Percentiles rank a stretch among this genome's conserved stretches.
phyloP scores from a whole-genome alignment of 1,140 invertebrate species.

The Diachasmimorpha longicaudata region DNA sequence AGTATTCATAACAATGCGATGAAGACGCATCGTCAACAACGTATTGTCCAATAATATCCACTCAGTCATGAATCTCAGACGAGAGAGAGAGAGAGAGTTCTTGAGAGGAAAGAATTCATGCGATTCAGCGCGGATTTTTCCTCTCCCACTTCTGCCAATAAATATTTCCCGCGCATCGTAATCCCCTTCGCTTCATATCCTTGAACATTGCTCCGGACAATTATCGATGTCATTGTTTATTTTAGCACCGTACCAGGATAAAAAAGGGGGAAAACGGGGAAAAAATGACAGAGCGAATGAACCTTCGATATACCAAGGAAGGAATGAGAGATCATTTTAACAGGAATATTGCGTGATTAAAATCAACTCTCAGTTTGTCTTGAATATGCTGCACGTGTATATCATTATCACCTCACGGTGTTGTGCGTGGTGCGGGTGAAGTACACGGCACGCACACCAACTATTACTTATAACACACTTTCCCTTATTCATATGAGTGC shows the following conservation, averaged over 20 bases:
- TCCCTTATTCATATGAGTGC: not conserved
- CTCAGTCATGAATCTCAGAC: not conserved
- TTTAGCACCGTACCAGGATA: not conserved
- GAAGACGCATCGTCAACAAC: not conserved
- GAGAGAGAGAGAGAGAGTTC: not conserved
- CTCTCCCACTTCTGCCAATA: not conserved
- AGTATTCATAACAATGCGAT: too few species aligned
- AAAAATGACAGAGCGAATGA: not conserved
- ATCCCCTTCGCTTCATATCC: not conserved
- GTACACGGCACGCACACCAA: not conserved
- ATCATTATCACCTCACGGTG: not conserved
- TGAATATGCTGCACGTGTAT: not conserved
- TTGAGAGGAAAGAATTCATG: not conserved
- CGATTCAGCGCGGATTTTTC: not conserved
- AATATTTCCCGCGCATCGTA: constrained; percentile 4
- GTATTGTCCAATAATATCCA: not conserved
- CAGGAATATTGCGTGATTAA: not conserved
- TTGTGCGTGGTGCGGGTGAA: not conserved
- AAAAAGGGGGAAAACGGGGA: not conserved
- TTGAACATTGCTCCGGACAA: constrained; percentile 17
- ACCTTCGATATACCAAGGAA: not conserved
- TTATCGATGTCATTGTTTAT: constrained; percentile 1
- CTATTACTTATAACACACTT: not conserved
- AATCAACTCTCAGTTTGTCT: not conserved
- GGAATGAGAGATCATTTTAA: not conserved